Evolutionary conservation across 2,797 vertebrate genomes (phyloP).

Genomic region (Dendrocincla fuliginosa): DNA sequence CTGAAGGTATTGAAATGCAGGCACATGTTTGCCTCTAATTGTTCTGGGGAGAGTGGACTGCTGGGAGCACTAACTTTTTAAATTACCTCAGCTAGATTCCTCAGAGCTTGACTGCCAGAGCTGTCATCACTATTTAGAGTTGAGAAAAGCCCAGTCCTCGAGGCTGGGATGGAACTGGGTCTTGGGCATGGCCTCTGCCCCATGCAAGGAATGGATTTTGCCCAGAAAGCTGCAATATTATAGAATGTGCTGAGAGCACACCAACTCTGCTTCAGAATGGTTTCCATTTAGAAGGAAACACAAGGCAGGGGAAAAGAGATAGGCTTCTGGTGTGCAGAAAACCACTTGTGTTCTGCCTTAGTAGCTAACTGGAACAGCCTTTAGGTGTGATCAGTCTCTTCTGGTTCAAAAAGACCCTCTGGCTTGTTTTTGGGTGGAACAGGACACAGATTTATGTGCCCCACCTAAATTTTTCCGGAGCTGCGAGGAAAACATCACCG

Average conservation of each 20-base stretch:
- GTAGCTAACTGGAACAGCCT: neutral
- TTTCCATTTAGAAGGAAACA: neutral
- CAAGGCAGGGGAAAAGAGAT: neutral
- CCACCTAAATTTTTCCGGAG: neutral
- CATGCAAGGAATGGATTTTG: neutral
- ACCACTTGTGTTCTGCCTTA: neutral
- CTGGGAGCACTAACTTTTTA: constrained; percentile 13
- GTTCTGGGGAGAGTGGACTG: neutral
- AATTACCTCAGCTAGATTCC: neutral
- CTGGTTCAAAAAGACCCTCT: neutral
- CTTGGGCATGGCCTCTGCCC: neutral
- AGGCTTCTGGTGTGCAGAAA: neutral
- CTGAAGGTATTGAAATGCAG: constrained; percentile 25
- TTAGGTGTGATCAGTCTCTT: neutral
- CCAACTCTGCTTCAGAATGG: neutral
- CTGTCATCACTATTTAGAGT: neutral
- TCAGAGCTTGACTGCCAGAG: neutral
- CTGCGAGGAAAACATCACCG: neutral
- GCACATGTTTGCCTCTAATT: constrained; percentile 26
- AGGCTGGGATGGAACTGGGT: neutral
- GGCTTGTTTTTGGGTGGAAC: neutral
- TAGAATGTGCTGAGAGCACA: neutral
- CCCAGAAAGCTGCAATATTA: neutral
- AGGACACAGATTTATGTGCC: neutral
- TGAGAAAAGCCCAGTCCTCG: neutral